Evolutionary conservation across 2,888 invertebrate species (phyloP), one percentile per base, ranked within the genome.

Genomic region (Cacoxenus indagator): DNA sequence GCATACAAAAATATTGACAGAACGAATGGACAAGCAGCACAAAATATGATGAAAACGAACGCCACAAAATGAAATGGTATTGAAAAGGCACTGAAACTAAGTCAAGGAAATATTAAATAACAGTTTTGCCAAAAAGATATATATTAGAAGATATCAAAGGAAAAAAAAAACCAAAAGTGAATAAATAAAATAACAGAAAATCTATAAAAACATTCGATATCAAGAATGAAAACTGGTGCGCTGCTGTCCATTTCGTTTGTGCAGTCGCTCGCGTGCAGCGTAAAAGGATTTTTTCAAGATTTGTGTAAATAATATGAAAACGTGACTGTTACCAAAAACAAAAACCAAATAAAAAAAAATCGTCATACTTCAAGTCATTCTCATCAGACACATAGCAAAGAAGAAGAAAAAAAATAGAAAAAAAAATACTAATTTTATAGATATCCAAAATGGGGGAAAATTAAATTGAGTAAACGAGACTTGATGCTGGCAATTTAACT

Each of bases 271-370:
- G 48, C 48, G 48, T 51, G 17, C 48, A 51, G 19, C 48, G 8
- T 51, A 51, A 51, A 51, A 51, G 48, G 48, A 51, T 51, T 51
- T 51, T n/a, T 51, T 59, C 17, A 59, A 59, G 59, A 31, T 59
- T 59, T 59, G 31, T 59, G 59, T 31, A 59, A 59, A 59, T 59
- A 59, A 59, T 31, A 29, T 17, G 4, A 31, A 27, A 17, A 59
- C 59, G 59, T 59, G 59, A 59, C 59, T 59, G 5, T 29, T 57
- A 17, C 17, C 31, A 24, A 31, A 59, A 4, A 1, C 1, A 4
- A 37, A 37, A 37, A 37, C 4, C 31, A 9, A 31, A 4, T 6
- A 9, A 6, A 31, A 31, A 9, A 31, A 31, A 31, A 31, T 31
- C 31, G 31, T 31, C 31, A 31, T 31, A 31, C 31, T 6, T 31